Base-by-base conservation (phyloP, 2,113 vertebrate species). In the Ondatra zibethicus region DNA sequence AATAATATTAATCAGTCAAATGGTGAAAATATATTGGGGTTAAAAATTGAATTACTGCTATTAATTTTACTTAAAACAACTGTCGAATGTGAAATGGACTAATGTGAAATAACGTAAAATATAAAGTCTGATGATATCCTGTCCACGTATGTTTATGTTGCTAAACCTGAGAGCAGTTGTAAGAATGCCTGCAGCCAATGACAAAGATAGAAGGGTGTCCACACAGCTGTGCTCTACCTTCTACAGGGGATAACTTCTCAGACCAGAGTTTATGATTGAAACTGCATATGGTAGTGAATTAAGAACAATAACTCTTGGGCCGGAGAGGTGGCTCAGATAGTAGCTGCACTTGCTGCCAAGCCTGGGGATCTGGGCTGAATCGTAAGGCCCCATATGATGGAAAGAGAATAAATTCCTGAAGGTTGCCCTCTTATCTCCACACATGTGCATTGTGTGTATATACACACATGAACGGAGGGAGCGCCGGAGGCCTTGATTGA, bases 1-100 rank as follows among this genome's bases (percentile, higher is more conserved):
- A 94, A 96, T 76, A 61, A 27, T 88, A 93, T 80, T 78, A 89
- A 70, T 72, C 47, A 70, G 27, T 75, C 91, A 50, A 58, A 76
- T 92, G 36, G 47, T 39, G 39, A 72, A 55, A 93, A 45, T 92
- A 33, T 84, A 36, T 76, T 70, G 88, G 36, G 55, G 58, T 80
- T 90, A 58, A 81, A 39, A 92, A 55, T 25, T 42, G 66, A 82
- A 61, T 68, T 47, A 4, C 50, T 73, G 23, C 10, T 77, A 61
- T 88, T 88, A 63, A 63, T 52, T 76, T 77, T n/a, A 91, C 75
- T 80, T 85, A 90, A 70, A 88, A 21, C 36, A 66, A 25, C 55
- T 86, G 65, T 91, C 68, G 77, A 29, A 52, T 47, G 21, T n/a
- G 8, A 80, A 90, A 85, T 7, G 65, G 36, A 65, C 31, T 78